phyloP scores from a whole-genome alignment of 1,140 invertebrate species.

The Charaxes varanes region DNA sequence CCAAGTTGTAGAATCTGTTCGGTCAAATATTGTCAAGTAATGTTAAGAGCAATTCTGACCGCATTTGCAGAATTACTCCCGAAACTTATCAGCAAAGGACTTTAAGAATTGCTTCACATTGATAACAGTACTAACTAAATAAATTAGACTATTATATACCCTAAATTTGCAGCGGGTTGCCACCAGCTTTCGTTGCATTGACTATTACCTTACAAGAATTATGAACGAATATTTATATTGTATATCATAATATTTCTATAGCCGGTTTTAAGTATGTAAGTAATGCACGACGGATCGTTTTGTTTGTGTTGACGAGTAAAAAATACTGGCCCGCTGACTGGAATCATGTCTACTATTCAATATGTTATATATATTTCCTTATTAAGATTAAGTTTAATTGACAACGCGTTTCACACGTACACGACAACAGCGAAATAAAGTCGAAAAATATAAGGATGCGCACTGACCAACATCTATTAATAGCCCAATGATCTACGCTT shows the following conservation, averaged over 20 bases:
- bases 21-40: no score
- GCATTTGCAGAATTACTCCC: no score
- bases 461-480: no score
- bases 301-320: slow-evolving; percentile 10
- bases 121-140: slow-evolving; percentile 40
- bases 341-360: slow-evolving; percentile 14
- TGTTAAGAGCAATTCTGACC: no score
- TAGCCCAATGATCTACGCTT: no score
- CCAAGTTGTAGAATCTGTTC: no score
- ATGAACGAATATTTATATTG: slow-evolving; percentile 11
- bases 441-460: slow-evolving; percentile 15
- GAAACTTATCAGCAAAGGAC: slow-evolving; percentile 1
- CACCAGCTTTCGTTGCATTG: slow-evolving; percentile 41
- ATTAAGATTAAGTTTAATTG: slow-evolving; percentile 26
- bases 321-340: slow-evolving; percentile 30
- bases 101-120: slow-evolving; percentile 21
- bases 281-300: slow-evolving; percentile 19
- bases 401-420: slow-evolving; percentile 17
- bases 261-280: slow-evolving; percentile 7
- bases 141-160: slow-evolving; percentile 36
- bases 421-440: slow-evolving; percentile 10
- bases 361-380: slow-evolving; percentile 17
- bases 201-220: slow-evolving; percentile 22
- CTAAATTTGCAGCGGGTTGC: slow-evolving; percentile 17
- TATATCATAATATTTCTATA: slow-evolving; percentile 9